Base-by-base conservation (phyloP, 2,888 invertebrate genomes). In the Heteromurus nitidus region DNA sequence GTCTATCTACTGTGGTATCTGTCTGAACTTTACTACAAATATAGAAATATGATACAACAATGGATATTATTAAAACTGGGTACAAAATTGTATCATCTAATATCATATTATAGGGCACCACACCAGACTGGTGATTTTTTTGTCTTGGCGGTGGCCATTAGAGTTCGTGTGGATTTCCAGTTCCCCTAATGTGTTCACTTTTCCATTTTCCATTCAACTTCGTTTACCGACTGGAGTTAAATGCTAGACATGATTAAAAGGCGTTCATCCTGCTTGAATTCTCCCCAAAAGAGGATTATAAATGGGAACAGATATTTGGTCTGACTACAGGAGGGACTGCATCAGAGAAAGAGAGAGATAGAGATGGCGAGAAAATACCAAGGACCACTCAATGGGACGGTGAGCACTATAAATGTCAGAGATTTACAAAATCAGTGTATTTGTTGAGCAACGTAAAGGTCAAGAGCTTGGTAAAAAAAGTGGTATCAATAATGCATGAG, bases 131-230 rank as follows among this genome's bases (percentile, higher is more conserved):
- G n/a, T n/a, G n/a, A n/a, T n/a, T n/a, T n/a, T 18, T 50, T 13
- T 36, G 36, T 36, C n/a, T 31, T 53, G 69, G 50, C 69, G 69
- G 69, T 69, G 69, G 69, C 26, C 69, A 69, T 69, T 69, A 69
- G 55, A 26, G 22, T 31, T 55, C 55, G 69, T 69, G 69, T 69
- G 47, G 69, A 22, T 28, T 55, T 69, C 31, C 2, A 53, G 55
- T 69, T 53, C 2, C 31, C 69, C 42, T 55, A 55, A 69, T 53
- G 53, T 31, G 55, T 36, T 28, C 36, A 68, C 68, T n/a, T n/a
- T n/a, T n/a, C n/a, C n/a, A n/a, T n/a, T n/a, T n/a, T n/a, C n/a
- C n/a, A n/a, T n/a, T n/a, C n/a, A n/a, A n/a, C n/a, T n/a, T n/a
- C n/a, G n/a, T n/a, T n/a, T n/a, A n/a, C n/a, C n/a, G n/a, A n/a